Conservation (phyloP, 2,797 vertebrate genomes). For the Hemitrygon akajei region DNA sequence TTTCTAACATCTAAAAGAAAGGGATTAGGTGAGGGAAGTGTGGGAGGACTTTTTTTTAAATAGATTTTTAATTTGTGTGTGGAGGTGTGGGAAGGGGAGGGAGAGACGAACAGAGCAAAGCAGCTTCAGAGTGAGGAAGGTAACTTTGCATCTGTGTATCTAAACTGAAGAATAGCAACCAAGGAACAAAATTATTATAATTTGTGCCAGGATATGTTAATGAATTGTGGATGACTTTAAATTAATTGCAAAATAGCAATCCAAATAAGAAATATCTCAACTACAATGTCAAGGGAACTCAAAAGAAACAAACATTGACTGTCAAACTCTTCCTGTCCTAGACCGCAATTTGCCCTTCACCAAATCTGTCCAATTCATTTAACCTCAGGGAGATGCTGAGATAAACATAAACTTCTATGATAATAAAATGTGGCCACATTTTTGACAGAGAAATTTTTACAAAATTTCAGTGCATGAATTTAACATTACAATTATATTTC, state of each 20-base stretch:
- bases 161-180: not conserved
- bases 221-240: not conserved
- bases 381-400: not conserved
- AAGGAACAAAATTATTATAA: not conserved
- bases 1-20: not conserved
- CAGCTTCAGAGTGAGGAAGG: not conserved
- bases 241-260: not conserved
- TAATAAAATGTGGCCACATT: not conserved
- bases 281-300: not conserved
- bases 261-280: not conserved
- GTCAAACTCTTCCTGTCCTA: not conserved
- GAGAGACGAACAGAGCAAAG: not conserved
- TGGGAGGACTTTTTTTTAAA: not conserved
- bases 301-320: not conserved
- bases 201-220: not conserved
- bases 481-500: not conserved
- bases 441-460: not conserved
- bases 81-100: not conserved
- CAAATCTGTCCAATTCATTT: conserved; percentile 9
- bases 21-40: not conserved
- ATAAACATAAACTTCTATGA: not conserved
- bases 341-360: not conserved
- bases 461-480: not conserved
- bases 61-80: not conserved
- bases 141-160: not conserved